Evolutionary conservation across 2,797 vertebrate genomes (phyloP).

Genomic region (Psittacula derbiana): DNA sequence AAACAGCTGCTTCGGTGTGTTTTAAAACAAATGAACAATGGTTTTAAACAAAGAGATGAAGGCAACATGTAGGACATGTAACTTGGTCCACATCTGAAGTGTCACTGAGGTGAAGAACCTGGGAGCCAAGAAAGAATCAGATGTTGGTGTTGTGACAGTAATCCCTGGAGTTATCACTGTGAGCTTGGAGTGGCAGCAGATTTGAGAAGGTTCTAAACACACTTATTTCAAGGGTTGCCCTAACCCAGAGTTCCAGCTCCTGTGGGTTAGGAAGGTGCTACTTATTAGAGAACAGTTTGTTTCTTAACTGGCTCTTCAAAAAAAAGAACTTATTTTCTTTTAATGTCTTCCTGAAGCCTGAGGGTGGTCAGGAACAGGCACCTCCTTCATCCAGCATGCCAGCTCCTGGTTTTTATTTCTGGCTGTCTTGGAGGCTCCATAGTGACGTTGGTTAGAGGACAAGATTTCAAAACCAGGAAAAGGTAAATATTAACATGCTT

Average conservation of each 20-base stretch:
- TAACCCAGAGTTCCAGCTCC: background rate
- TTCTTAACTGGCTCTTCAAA: background rate
- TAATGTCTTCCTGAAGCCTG: background rate
- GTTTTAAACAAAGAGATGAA: background rate
- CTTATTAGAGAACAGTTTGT: background rate
- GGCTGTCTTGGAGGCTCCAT: background rate
- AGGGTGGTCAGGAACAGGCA: background rate
- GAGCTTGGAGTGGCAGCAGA: background rate
- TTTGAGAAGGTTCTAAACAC: background rate
- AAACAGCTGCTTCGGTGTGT: background rate
- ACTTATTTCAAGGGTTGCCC: background rate
- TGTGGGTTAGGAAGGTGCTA: background rate
- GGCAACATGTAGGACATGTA: background rate
- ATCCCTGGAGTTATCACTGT: background rate
- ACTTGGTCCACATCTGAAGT: background rate
- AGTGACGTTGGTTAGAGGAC: background rate
- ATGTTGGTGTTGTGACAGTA: background rate
- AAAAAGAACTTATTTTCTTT: background rate
- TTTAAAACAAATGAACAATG: background rate
- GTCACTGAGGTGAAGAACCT: background rate
- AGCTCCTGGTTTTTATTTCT: background rate
- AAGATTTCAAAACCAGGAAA: background rate
- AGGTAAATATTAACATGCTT: constrained; percentile 6
- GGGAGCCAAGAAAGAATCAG: background rate
- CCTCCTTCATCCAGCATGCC: background rate